Base-by-base conservation (phyloP, 2,113 vertebrate species). In the Daboia siamensis region DNA sequence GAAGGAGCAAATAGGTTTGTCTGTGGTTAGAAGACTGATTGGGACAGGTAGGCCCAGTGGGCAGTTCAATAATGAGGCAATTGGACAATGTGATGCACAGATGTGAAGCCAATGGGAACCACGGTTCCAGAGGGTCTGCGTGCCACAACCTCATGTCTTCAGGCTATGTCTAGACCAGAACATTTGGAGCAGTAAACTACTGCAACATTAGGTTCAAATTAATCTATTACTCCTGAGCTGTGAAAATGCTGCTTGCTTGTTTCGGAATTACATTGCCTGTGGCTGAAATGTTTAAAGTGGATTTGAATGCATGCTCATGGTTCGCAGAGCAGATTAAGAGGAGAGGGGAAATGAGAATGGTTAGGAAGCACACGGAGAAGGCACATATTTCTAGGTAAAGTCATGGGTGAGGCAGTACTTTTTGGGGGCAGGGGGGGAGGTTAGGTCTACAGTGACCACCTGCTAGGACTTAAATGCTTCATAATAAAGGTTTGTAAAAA, bases 281-380 rank as follows among this genome's bases (percentile, higher is more conserved):
- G 97, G 98, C 97, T 97, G 97, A 97, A 97, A 97, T 98, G 97
- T 98, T 98, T 97, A 97, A 98, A 98, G 97, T 96, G 98, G 97
- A 98, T 97, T 98, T 98, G 98, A 98, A 99, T 98, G 98, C 98
- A 97, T 95, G 96, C 98, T 98, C 98, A 98, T 98, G 98, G 98
- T 98, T 98, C 90, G 94, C 97, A 96, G 98, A 97, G 97, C 97
- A 98, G 97, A 98, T 98, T 98, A 98, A 98, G 97, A 97, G 98
- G 97, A 97, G 98, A 97, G 98, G 92, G 98, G 98, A 98, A 98
- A 98, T 98, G 97, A 98, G 98, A 98, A 97, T 96, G 97, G 98
- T 97, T 98, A 97, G 97, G 97, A 97, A 80, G 33, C 33, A 97
- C 97, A 91, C 97, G 93, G 95, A 95, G 96, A 96, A 98, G 97